These are phyloP conservation scores for Diogma glabrata DNA, from an alignment of 2,888 invertebrate species.

Conservation along the genomic window DNA sequence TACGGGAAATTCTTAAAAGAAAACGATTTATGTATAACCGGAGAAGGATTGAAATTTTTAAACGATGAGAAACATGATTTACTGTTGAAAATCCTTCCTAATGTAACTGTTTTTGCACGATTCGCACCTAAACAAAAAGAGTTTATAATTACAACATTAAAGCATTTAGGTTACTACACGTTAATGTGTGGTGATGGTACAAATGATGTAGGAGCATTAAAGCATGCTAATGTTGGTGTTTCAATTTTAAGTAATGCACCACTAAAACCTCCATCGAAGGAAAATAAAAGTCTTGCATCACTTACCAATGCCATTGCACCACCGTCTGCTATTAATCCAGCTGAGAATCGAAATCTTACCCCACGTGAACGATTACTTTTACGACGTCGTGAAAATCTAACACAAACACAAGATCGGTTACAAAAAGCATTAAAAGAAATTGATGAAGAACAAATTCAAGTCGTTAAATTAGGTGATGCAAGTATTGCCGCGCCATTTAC, in stretches of 20 bases:
- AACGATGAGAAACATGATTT: constrained; percentile 49
- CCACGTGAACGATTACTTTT: constrained; percentile 29
- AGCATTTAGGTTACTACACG: constrained; percentile 71
- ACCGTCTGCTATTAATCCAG: not conserved
- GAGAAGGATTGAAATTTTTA: constrained; percentile 71
- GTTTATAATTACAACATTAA: constrained; percentile 80
- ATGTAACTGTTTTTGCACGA: constrained; percentile 86
- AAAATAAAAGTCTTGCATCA: constrained; percentile 15
- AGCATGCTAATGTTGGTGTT: constrained; percentile 96
- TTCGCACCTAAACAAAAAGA: constrained; percentile 99
- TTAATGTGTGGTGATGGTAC: constrained; percentile 99
- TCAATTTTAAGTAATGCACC: constrained; percentile 79
- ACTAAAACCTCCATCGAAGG: constrained; percentile 38
- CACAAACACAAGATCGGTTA: constrained; percentile 28
- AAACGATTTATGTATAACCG: constrained; percentile 91
- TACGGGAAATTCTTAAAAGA: constrained; percentile 50
- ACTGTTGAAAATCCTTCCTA: constrained; percentile 63
- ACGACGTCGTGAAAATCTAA: constrained; percentile 30
- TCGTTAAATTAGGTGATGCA: constrained; percentile 95
- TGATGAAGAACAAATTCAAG: constrained; percentile 75
- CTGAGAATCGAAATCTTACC: constrained; percentile 20
- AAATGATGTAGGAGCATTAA: constrained; percentile 97
- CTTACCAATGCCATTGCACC: not conserved
- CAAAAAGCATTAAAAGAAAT: constrained; percentile 62
- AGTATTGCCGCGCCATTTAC: constrained; percentile 99